phyloP scores from a whole-genome alignment of 1,140 invertebrate species.

The Ctenoplectra terminalis region DNA sequence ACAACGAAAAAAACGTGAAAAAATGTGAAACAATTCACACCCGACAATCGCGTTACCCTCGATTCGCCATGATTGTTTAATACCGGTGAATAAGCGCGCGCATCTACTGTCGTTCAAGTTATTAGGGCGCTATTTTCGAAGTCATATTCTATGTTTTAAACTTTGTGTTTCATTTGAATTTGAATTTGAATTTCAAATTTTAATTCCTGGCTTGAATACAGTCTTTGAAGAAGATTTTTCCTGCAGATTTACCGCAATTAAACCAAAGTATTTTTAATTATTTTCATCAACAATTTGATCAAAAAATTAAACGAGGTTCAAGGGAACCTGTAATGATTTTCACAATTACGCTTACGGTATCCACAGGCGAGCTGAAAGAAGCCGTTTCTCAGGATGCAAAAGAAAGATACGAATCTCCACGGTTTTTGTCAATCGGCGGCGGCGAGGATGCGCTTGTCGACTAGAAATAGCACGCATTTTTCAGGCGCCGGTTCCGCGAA shows the following conservation, averaged over 20 bases:
- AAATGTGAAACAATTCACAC: not conserved
- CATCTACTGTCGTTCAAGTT: not conserved
- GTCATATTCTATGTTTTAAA: too few relatives aligned
- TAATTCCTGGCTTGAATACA: not conserved
- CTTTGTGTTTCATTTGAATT: not conserved
- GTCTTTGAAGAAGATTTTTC: too few relatives aligned
- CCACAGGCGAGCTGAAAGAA: not conserved
- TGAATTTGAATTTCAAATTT: not conserved
- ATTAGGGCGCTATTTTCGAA: constrained; percentile 2
- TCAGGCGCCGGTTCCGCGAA: constrained; percentile 42
- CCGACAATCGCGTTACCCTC: not conserved
- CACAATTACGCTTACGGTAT: constrained; percentile 32
- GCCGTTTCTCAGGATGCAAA: constrained; percentile 18
- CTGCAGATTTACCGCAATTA: too few relatives aligned
- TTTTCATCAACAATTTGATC: not conserved
- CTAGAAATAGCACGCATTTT: constrained; percentile 64
- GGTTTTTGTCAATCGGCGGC: constrained; percentile 33
- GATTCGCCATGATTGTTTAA: constrained; percentile 3
- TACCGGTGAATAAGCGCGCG: not conserved
- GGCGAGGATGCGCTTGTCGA: constrained; percentile 39
- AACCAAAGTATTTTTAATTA: not conserved
- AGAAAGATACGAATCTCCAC: constrained; percentile 13
- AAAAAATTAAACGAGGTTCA: not conserved
- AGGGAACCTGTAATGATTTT: not conserved
- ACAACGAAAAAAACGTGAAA: not conserved